phyloP scores from a whole-genome alignment of 1,140 invertebrate genomes.

The Watersipora subatra region DNA sequence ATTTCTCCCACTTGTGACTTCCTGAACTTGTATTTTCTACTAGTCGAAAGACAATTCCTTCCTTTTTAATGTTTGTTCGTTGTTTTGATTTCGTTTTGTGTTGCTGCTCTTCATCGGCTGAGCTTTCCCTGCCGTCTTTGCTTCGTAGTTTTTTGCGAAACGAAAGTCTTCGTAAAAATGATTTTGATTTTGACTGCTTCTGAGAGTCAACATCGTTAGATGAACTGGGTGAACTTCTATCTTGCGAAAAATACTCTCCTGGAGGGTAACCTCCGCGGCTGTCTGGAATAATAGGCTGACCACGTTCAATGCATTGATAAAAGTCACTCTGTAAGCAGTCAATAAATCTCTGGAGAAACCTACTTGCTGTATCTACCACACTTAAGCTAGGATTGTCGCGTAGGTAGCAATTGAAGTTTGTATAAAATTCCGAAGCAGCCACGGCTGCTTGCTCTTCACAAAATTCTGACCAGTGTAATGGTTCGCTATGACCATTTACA shows the following conservation, averaged over 20 bases:
- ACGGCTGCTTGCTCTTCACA: slow-evolving; percentile 72
- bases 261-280: not conserved
- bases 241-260: not conserved
- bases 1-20: slow-evolving; percentile 87
- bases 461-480: slow-evolving; percentile 49
- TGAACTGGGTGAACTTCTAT: not conserved
- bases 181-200: not conserved
- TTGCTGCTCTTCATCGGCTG: not conserved
- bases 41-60: slow-evolving; percentile 80
- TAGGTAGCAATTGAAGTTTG: slow-evolving; percentile 65
- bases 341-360: slow-evolving; percentile 65
- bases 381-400: slow-evolving; percentile 54
- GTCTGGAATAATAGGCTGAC: not conserved
- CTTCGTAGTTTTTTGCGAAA: not conserved
- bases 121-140: not conserved
- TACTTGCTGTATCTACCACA: slow-evolving; percentile 46
- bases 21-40: slow-evolving; percentile 63
- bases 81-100: not conserved
- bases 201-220: slow-evolving; percentile 4
- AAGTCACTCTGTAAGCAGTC: slow-evolving; percentile 56
- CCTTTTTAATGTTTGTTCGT: slow-evolving; percentile 75
- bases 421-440: slow-evolving; percentile 70
- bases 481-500: not conserved
- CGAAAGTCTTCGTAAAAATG: not conserved
- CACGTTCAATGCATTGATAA: not conserved